Base-by-base conservation (phyloP, 1,140 invertebrate species). In the Trissolcus basalis region DNA sequence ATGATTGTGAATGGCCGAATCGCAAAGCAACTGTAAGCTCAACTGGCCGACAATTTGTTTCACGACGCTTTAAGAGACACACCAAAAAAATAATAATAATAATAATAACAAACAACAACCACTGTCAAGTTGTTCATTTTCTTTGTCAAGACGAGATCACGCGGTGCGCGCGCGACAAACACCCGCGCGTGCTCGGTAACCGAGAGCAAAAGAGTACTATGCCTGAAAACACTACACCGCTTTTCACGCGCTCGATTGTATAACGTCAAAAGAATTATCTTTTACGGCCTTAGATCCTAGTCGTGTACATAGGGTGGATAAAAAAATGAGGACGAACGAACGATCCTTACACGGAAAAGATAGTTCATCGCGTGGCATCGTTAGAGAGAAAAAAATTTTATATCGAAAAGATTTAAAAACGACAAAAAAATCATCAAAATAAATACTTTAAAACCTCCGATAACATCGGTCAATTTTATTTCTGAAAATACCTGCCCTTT, bases 251-350 rank as follows among this genome's bases (percentile, higher is more conserved):
- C 75, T 72, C 75, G 75, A 69, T 64, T 61, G 64, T 56, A 73
- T 79, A 74, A 78, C 67, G 72, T 78, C 80, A 64, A 79, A 82
- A 61, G 79, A 77, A 78, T 75, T 77, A 81, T 77, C 82, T 82
- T 81, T 83, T 83, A 87, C 83, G 86, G 85, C 85, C 86, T 86
- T 86, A 86, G 82, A 87, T 74, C 84, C 85, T 86, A 87, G 85
- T 86, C 85, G 83, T 86, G 85, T 87, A 86, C 74, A 87, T 87
- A 87, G 78, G 78, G 79, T 77, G 77, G 80, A 58, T 76, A 70
- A 27, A 27, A 27, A 27, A 27, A 27, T 77, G 79, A 80, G 70
- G 80, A 82, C 80, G 77, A 64, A 79, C 79, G 78, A 83, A 84
- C 71, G 80, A 85, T 82, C 81, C 81, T 85, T 83, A 81, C 75